Conservation (phyloP, 1,140 invertebrate genomes). For the Pseudoatta argentina region DNA sequence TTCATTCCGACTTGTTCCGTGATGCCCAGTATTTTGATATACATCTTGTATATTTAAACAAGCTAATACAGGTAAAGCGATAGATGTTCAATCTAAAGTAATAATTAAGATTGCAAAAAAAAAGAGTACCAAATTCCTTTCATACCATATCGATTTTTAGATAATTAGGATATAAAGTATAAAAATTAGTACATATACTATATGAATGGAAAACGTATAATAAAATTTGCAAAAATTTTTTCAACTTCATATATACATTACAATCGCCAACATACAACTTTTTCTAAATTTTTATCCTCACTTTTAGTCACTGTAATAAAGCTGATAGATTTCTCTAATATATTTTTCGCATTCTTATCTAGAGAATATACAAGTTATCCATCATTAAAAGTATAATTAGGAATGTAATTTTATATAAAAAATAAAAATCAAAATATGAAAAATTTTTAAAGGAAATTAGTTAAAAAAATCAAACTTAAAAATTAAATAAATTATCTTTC, state of each 20-base stretch:
- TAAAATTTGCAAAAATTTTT: slow-evolving; percentile 64
- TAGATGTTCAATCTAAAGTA: not conserved
- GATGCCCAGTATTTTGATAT: slow-evolving; percentile 16
- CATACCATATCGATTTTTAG: slow-evolving; percentile 40
- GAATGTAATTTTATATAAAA: not conserved
- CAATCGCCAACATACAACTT: slow-evolving; percentile 41
- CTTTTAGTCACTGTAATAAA: slow-evolving; percentile 24
- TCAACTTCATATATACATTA: slow-evolving; percentile 63
- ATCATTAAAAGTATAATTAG: not conserved
- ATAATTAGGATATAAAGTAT: slow-evolving; percentile 52
- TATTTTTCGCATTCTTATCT: not conserved
- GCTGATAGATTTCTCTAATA: not conserved
- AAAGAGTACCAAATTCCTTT: not conserved
- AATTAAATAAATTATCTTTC: no score
- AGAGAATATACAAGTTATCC: not conserved
- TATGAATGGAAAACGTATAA: slow-evolving; percentile 38
- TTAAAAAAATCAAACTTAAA: not conserved
- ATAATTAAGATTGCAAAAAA: not conserved
- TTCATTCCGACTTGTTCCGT: no score
- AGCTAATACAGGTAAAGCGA: not conserved
- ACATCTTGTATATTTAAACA: slow-evolving; percentile 27
- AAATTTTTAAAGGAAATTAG: not conserved
- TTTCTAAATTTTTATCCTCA: slow-evolving; percentile 12
- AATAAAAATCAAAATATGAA: not conserved
- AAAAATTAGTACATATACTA: slow-evolving; percentile 53